Evolutionary conservation across 1,140 invertebrate species (phyloP).

Genomic region (Onthophagus taurus): DNA sequence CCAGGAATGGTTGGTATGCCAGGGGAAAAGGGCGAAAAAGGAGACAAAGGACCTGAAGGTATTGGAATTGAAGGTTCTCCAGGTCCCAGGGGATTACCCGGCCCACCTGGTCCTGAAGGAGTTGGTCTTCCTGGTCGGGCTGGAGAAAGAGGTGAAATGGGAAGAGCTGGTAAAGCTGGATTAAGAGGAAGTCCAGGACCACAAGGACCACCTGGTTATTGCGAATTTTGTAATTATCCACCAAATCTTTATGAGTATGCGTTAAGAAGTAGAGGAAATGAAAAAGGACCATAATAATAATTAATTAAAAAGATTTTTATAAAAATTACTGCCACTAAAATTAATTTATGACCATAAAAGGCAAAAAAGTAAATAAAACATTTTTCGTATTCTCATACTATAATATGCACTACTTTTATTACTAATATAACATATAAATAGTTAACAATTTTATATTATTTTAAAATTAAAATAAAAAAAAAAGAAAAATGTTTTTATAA

Average conservation of each 20-base stretch:
- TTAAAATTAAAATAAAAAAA: too few relatives aligned
- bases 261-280: slow-evolving; percentile 34
- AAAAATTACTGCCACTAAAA: slow-evolving; percentile 7
- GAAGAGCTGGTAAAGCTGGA: slow-evolving; percentile 50
- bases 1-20: slow-evolving; percentile 46
- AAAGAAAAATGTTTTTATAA: too few relatives aligned
- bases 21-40: slow-evolving; percentile 62
- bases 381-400: too few relatives aligned
- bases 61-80: slow-evolving; percentile 57
- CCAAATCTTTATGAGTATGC: slow-evolving; percentile 33
- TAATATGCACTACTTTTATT: too few relatives aligned
- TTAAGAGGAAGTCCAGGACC: slow-evolving; percentile 42
- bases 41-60: slow-evolving; percentile 58
- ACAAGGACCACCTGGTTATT: slow-evolving; percentile 50
- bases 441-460: too few relatives aligned
- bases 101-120: slow-evolving; percentile 52
- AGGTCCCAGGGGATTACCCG: slow-evolving; percentile 53
- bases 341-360: not conserved
- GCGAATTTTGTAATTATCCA: slow-evolving; percentile 47
- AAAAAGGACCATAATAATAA: slow-evolving; percentile 39
- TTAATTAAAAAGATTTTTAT: slow-evolving; percentile 2
- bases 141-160: slow-evolving; percentile 55
- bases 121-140: slow-evolving; percentile 46
- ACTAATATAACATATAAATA: too few relatives aligned
- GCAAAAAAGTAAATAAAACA: too few relatives aligned